These are phyloP conservation scores for Tapirus indicus DNA, from an alignment of 2,797 vertebrate species.

Conservation along the genomic window DNA sequence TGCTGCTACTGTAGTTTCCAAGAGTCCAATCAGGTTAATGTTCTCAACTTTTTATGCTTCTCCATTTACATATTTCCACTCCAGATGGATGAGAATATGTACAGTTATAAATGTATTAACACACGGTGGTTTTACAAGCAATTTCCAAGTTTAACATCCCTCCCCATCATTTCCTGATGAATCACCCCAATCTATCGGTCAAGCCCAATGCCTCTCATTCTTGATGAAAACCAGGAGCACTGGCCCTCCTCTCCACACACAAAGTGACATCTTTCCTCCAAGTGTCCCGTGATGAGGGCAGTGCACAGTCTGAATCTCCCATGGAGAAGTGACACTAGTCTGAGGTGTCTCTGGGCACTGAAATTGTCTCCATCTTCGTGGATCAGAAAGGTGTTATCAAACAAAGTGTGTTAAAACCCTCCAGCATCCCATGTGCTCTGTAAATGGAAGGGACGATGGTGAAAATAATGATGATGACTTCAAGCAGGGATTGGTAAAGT, in stretches of 20 bases:
- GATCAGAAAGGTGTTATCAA: neutral
- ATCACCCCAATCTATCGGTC: neutral
- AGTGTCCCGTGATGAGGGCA: neutral
- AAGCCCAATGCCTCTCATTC: neutral
- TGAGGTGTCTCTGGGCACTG: neutral
- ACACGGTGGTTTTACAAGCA: slow-evolving; percentile 34
- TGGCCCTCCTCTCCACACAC: neutral
- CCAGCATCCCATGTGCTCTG: neutral
- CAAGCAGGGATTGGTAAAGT: neutral
- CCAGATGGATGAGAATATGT: slow-evolving; percentile 51
- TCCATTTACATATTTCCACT: slow-evolving; percentile 51
- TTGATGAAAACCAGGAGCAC: neutral
- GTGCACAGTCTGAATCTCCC: neutral
- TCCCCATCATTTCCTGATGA: slow-evolving; percentile 30
- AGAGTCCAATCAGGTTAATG: neutral
- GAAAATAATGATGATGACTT: neutral
- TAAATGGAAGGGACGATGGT: neutral
- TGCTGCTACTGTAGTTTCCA: neutral
- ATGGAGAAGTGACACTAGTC: slow-evolving; percentile 27
- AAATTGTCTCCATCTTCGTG: slow-evolving; percentile 37
- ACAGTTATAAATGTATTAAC: slow-evolving; percentile 53
- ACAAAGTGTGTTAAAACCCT: neutral
- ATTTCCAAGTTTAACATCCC: slow-evolving; percentile 41
- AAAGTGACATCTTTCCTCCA: neutral
- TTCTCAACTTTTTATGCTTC: slow-evolving; percentile 23